Conservation (phyloP, 1,140 invertebrate species). For the Macrobrachium nipponense region DNA sequence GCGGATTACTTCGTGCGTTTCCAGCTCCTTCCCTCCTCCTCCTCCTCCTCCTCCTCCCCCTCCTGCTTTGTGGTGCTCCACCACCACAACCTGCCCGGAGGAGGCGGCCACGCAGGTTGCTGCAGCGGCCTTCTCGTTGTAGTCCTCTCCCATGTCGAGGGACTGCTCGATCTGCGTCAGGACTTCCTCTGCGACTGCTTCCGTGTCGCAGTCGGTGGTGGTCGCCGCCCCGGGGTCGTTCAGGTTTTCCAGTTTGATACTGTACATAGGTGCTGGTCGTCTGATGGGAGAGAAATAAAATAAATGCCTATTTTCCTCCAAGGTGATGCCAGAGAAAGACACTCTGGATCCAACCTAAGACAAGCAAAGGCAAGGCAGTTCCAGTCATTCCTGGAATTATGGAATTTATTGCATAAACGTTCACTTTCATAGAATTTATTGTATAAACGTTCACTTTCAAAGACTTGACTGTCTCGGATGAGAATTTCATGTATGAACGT, state of each 20-base stretch:
- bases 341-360: not conserved
- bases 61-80: not conserved
- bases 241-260: not conserved
- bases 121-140: not conserved
- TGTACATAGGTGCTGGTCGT: too few species aligned
- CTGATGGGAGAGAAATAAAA: not conserved
- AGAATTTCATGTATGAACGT: too few species aligned
- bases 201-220: conserved; percentile 3
- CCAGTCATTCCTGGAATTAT: too few species aligned
- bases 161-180: conserved; percentile 20
- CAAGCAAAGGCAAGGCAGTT: not conserved
- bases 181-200: conserved; percentile 21
- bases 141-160: conserved; percentile 21
- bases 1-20: not conserved
- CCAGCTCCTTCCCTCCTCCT: not conserved
- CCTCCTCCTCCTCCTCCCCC: not conserved
- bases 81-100: too few species aligned
- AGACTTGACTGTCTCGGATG: too few species aligned
- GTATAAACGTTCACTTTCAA: too few species aligned
- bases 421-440: too few species aligned
- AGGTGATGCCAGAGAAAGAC: too few species aligned
- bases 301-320: not conserved
- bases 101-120: too few species aligned
- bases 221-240: not conserved
- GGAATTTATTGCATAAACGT: too few species aligned